phyloP scores from a whole-genome alignment of 2,797 vertebrate genomes.

The Crocidura indochinensis region DNA sequence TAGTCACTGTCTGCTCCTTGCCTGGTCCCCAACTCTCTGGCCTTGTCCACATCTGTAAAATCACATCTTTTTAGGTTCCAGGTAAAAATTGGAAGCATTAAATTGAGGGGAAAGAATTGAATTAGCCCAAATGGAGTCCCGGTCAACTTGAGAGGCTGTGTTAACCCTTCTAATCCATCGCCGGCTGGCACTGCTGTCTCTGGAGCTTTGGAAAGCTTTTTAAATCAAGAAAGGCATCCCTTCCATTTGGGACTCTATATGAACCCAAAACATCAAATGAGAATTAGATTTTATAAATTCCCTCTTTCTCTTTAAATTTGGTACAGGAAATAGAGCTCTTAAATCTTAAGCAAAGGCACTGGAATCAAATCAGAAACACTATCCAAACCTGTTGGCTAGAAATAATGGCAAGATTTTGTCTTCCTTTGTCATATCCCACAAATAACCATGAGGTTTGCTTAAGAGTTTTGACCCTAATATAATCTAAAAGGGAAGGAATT shows the following conservation, averaged over 20 bases:
- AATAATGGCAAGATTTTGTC: constrained; percentile 69
- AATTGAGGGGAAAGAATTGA: constrained; percentile 75
- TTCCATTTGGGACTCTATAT: constrained; percentile 41
- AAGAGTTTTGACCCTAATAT: constrained; percentile 73
- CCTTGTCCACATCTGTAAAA: constrained; percentile 81
- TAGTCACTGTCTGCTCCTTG: not conserved
- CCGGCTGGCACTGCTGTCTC: constrained; percentile 57
- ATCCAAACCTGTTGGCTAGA: constrained; percentile 65
- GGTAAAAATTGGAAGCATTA: constrained; percentile 83
- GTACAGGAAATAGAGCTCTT: constrained; percentile 73
- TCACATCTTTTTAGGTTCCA: constrained; percentile 84
- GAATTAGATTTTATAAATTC: constrained; percentile 61
- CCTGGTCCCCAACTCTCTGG: constrained; percentile 16
- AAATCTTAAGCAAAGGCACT: constrained; percentile 52
- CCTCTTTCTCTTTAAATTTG: constrained; percentile 39
- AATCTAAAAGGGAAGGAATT: constrained; percentile 69
- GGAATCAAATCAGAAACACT: constrained; percentile 66
- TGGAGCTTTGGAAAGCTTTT: constrained; percentile 66
- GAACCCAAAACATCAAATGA: constrained; percentile 58
- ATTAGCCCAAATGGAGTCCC: constrained; percentile 78
- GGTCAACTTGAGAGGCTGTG: constrained; percentile 81
- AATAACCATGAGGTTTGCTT: constrained; percentile 60
- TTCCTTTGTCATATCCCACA: constrained; percentile 56
- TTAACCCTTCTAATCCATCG: constrained; percentile 79
- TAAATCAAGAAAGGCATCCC: constrained; percentile 73